A percentile compares a stretch with the other conserved stretches of the same genome.
phyloP scores from a whole-genome alignment of 2,888 invertebrate genomes.

The Phragmatobia fuliginosa region DNA sequence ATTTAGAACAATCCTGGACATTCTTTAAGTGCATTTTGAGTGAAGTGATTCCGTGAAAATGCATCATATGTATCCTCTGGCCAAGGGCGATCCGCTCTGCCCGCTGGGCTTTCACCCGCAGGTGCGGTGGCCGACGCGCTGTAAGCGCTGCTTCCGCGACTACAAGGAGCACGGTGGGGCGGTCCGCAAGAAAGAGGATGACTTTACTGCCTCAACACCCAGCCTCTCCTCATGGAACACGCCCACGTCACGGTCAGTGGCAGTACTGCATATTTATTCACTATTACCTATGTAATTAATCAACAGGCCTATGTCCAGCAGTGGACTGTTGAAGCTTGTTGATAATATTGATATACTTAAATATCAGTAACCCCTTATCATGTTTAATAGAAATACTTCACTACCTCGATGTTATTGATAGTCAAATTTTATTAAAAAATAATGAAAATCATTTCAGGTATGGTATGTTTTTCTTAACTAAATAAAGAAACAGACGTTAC shows the following conservation, averaged over 20 bases:
- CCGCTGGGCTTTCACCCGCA: slow-evolving; percentile 98
- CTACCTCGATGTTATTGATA: too few species aligned
- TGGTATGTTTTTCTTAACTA: too few species aligned
- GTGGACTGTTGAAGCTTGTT: too few species aligned
- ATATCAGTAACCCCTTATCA: background rate
- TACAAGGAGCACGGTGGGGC: slow-evolving; percentile 95
- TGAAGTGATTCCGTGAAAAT: slow-evolving; percentile 76
- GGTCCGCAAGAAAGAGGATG: slow-evolving; percentile 89
- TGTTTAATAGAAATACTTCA: background rate
- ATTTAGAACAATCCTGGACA: slow-evolving; percentile 77
- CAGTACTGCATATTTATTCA: background rate
- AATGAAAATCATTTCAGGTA: too few species aligned
- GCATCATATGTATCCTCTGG: slow-evolving; percentile 92
- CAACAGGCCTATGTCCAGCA: too few species aligned
- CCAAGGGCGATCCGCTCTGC: slow-evolving; percentile 95
- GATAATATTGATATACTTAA: too few species aligned
- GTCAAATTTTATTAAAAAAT: too few species aligned
- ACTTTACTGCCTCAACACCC: slow-evolving; percentile 92
- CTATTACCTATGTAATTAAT: too few species aligned
- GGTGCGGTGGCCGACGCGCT: slow-evolving; percentile 96
- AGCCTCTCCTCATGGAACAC: slow-evolving; percentile 90
- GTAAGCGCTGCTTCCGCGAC: slow-evolving; percentile 97
- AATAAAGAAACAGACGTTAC: too few species aligned
- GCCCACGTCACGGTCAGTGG: slow-evolving; percentile 84
- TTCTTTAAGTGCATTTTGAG: slow-evolving; percentile 81